phyloP scores from a whole-genome alignment of 2,113 vertebrate genomes.

The Stegostoma tigrinum region DNA sequence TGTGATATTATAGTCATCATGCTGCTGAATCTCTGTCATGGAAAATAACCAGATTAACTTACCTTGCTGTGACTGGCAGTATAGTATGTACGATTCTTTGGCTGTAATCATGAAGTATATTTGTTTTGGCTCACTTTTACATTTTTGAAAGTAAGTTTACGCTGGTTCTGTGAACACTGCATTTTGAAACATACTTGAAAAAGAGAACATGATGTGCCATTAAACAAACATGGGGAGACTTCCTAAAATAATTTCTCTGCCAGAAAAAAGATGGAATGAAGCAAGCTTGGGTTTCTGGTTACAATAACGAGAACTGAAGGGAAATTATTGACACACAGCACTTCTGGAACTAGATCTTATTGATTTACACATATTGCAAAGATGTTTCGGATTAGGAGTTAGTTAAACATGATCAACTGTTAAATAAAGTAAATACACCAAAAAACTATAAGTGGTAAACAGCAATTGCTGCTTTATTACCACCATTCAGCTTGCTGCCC shows the following conservation, averaged over 20 bases:
- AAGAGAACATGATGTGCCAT: not conserved
- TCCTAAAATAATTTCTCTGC: not conserved
- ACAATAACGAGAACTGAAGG: not conserved
- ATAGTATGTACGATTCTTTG: not conserved
- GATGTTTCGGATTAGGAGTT: not conserved
- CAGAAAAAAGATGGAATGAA: not conserved
- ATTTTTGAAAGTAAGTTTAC: conserved; percentile 12
- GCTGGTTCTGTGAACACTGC: conserved; percentile 8
- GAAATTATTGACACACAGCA: not conserved
- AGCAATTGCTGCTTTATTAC: not conserved
- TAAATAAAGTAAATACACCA: not conserved
- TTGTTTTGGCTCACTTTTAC: not conserved
- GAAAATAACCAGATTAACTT: not conserved
- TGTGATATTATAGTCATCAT: not conserved
- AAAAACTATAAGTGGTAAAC: not conserved
- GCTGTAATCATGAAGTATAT: not conserved
- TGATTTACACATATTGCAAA: not conserved
- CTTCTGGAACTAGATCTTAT: not conserved
- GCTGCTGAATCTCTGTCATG: not conserved
- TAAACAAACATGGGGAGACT: not conserved
- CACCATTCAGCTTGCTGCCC: not conserved
- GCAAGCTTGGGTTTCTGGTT: not conserved
- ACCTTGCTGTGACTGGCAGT: not conserved
- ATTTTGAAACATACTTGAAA: conserved; percentile 1
- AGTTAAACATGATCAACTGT: not conserved